Conservation (phyloP, 2,113 vertebrate genomes). For the Callionymus lyra region DNA sequence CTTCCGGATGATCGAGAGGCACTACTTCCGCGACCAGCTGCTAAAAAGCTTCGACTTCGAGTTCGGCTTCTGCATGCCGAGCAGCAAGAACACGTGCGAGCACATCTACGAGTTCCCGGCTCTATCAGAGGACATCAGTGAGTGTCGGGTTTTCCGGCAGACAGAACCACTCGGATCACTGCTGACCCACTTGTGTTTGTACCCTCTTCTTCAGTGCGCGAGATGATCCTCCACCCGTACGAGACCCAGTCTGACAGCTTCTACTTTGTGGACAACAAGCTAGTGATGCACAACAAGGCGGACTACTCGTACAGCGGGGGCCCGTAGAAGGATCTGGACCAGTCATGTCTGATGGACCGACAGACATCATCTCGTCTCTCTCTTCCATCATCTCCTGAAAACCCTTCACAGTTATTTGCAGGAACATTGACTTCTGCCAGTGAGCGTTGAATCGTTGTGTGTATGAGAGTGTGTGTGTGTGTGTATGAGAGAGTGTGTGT, state of each 20-base stretch:
- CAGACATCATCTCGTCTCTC: too few relatives aligned
- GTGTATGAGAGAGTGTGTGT: too few relatives aligned
- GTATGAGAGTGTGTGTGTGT: conserved; percentile 19
- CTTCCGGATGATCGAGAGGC: conserved; percentile 98
- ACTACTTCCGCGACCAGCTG: conserved; percentile 90
- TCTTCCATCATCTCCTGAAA: too few relatives aligned
- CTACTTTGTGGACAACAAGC: conserved; percentile 98
- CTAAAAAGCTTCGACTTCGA: conserved; percentile 98
- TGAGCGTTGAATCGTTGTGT: conserved; percentile 4
- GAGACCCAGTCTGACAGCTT: conserved; percentile 99
- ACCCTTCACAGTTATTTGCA: conserved; percentile 23
- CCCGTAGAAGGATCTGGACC: conserved; percentile 60
- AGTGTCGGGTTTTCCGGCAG: too few relatives aligned
- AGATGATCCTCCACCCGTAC: conserved; percentile 92
- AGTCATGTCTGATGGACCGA: conserved; percentile 23
- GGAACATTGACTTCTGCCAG: conserved; percentile 34
- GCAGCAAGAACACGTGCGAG: conserved; percentile 97
- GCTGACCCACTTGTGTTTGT: conserved; percentile 7
- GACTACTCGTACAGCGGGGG: conserved; percentile 96
- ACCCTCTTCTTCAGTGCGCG: conserved; percentile 71
- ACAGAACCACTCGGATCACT: not conserved
- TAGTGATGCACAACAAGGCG: conserved; percentile 99
- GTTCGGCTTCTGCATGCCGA: conserved; percentile 98
- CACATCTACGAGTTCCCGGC: conserved; percentile 97
- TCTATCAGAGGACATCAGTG: conserved; percentile 93